Evolutionary conservation across 2,113 vertebrate species (phyloP).

Genomic region (Lampris megalopsis): DNA sequence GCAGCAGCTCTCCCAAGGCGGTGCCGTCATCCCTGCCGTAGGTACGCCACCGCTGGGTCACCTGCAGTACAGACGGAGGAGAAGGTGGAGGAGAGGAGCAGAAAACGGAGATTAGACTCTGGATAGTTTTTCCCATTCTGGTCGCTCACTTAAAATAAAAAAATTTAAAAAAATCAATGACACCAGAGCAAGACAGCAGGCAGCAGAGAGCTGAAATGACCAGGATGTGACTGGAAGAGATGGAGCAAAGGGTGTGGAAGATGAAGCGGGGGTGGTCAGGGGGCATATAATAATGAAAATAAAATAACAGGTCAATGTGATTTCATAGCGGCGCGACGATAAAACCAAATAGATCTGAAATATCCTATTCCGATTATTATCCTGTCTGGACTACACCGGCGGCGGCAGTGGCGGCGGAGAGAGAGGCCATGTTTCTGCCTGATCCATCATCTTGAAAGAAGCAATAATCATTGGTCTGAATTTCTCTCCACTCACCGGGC

Average conservation of each 20-base stretch:
- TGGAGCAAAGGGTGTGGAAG: neutral
- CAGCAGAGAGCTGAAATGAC: conserved; percentile 26
- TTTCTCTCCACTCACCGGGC: conserved; percentile 17
- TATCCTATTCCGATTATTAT: conserved; percentile 9
- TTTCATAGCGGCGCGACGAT: neutral
- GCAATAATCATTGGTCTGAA: conserved; percentile 12
- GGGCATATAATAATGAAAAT: neutral
- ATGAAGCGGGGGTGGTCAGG: neutral
- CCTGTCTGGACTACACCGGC: conserved; percentile 8
- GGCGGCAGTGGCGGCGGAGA: neutral
- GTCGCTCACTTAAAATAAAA: neutral
- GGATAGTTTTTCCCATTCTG: neutral
- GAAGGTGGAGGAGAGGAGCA: neutral
- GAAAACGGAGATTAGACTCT: neutral
- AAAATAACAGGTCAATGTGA: neutral
- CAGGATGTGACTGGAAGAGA: conserved; percentile 12
- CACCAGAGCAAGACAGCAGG: neutral
- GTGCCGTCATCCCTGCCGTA: conserved; percentile 85
- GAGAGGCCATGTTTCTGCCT: conserved; percentile 13
- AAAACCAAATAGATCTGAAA: conserved; percentile 2
- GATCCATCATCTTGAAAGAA: conserved; percentile 34
- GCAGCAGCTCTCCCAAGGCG: conserved; percentile 88
- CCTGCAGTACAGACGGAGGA: conserved; percentile 72
- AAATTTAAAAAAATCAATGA: neutral
- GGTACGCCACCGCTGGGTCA: conserved; percentile 86